Evolutionary conservation across 2,797 vertebrate genomes (phyloP).

Genomic region (Darevskia mixta): DNA sequence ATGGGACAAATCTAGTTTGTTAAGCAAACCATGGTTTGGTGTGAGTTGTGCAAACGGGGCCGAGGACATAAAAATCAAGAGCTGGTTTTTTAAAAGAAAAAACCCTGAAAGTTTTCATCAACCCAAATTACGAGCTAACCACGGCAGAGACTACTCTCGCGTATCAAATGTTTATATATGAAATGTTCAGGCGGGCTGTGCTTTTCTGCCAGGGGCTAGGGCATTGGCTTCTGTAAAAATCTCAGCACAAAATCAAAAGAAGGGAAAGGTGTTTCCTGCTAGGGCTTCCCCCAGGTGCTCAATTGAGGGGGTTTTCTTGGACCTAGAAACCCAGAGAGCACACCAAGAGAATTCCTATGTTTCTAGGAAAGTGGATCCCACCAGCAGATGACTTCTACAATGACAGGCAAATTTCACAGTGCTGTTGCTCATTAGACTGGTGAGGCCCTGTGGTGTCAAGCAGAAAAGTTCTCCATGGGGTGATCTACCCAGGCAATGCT

Average conservation of each 20-base stretch:
- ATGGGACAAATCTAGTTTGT: too few relatives aligned
- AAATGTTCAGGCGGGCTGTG: neutral
- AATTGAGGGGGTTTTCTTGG: slow-evolving; percentile 34
- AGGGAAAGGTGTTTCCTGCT: neutral
- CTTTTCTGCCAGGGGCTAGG: too few relatives aligned
- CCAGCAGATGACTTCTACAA: neutral
- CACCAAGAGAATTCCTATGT: slow-evolving; percentile 1
- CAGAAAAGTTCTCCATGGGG: neutral
- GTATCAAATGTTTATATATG: neutral
- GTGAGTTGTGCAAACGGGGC: too few relatives aligned
- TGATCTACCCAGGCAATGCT: neutral
- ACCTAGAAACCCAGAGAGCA: slow-evolving; percentile 60
- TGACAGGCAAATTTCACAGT: neutral
- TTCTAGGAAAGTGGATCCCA: neutral
- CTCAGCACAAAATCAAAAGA: slow-evolving; percentile 20
- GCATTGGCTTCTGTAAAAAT: slow-evolving; percentile 11
- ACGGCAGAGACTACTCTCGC: neutral
- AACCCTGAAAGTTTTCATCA: neutral
- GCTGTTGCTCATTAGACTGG: neutral
- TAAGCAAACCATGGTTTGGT: too few relatives aligned
- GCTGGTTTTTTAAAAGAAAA: neutral
- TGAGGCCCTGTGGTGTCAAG: neutral
- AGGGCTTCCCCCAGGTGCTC: slow-evolving; percentile 19
- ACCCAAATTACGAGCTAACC: neutral
- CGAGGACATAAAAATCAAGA: neutral